Percentiles rank a stretch among this genome's conserved stretches.
Evolutionary conservation across 2,888 invertebrate species (phyloP).

Genomic region (Polydrusus tereticollis): DNA sequence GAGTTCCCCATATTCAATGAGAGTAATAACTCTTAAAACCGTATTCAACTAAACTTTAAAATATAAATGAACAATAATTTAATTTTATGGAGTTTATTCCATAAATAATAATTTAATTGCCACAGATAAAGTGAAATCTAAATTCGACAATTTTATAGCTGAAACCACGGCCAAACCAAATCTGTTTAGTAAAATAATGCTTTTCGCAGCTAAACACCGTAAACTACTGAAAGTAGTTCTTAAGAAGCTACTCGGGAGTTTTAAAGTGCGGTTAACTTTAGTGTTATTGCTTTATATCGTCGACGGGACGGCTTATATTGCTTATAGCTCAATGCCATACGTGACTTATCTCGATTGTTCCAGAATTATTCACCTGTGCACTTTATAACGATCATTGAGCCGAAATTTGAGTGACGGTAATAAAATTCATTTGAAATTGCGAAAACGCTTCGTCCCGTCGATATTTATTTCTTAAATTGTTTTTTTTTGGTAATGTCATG

Average conservation of each 20-base stretch:
- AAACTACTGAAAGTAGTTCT: background rate
- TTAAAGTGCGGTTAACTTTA: background rate
- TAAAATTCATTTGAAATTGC: too few species aligned
- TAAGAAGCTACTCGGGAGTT: background rate
- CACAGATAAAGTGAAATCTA: background rate
- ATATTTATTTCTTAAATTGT: too few species aligned
- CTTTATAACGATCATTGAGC: background rate
- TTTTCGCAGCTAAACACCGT: background rate
- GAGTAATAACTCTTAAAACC: too few species aligned
- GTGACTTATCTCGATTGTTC: background rate
- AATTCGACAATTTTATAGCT: background rate
- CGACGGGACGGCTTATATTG: background rate
- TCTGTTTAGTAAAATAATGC: background rate
- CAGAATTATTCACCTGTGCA: background rate
- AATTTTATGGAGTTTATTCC: too few species aligned
- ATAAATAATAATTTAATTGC: background rate
- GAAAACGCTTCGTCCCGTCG: too few species aligned
- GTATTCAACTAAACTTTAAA: too few species aligned
- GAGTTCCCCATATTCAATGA: too few species aligned
- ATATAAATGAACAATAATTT: too few species aligned
- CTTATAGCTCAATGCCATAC: background rate
- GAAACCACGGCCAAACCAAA: background rate
- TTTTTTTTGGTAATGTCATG: too few species aligned
- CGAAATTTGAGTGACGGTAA: background rate
- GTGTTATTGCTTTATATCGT: conserved; percentile 2